These are phyloP conservation scores for Phaedon cochleariae DNA, from an alignment of 2,888 invertebrate species.

Conservation along the genomic window DNA sequence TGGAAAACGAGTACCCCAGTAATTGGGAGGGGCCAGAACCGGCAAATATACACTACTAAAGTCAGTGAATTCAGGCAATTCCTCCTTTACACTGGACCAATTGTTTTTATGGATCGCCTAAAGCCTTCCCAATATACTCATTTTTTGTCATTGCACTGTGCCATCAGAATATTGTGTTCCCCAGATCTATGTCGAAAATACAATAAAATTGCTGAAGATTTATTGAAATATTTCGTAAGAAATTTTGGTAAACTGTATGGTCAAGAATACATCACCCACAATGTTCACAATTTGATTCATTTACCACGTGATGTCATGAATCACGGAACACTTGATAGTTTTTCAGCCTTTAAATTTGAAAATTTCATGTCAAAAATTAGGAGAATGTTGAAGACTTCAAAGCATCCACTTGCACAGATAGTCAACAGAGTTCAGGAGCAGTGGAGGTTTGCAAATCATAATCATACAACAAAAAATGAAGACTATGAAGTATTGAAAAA, in stretches of 20 bases:
- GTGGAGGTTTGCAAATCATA: too few species aligned
- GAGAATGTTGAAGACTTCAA: too few species aligned
- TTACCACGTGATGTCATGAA: constrained; percentile 28
- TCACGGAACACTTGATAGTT: constrained; percentile 36
- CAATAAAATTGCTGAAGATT: constrained; percentile 33
- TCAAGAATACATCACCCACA: constrained; percentile 32
- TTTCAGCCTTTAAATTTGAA: constrained; percentile 40
- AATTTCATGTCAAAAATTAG: constrained; percentile 14
- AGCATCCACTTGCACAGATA: too few species aligned
- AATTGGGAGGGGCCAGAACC: too few species aligned
- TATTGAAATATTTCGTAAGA: constrained; percentile 39
- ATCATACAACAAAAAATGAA: too few species aligned
- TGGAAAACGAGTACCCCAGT: too few species aligned
- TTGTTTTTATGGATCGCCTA: constrained; percentile 38
- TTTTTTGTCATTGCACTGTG: constrained; percentile 36
- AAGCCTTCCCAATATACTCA: constrained; percentile 31
- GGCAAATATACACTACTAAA: too few species aligned
- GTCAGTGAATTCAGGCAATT: constrained; percentile 43
- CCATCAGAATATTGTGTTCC: constrained; percentile 38
- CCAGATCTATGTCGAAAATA: constrained; percentile 8
- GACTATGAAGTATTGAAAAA: too few species aligned
- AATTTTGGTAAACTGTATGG: constrained; percentile 37
- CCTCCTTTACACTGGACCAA: constrained; percentile 41
- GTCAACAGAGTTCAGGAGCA: too few species aligned
- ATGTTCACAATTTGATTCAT: constrained; percentile 43